Evolutionary conservation across 2,797 vertebrate species (phyloP).

Genomic region (Neosilurus mollespiculum): DNA sequence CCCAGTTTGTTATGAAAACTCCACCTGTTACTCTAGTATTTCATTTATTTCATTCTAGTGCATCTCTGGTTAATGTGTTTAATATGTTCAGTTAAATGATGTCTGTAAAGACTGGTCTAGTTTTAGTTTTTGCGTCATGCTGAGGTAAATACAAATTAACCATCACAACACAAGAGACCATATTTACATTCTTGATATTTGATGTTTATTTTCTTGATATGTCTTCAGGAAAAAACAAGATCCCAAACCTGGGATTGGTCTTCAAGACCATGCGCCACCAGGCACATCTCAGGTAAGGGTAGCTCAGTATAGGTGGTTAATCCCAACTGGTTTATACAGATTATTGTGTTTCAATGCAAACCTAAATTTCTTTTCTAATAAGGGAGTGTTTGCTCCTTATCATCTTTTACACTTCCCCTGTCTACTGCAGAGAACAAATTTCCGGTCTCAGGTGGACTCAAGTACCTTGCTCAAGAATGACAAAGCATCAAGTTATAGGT

Average conservation of each 20-base stretch:
- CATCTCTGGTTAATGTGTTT: background rate
- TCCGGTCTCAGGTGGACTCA: slow-evolving; percentile 13
- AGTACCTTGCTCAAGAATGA: slow-evolving; percentile 16
- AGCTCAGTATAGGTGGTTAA: background rate
- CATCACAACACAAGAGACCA: background rate
- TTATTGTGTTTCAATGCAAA: background rate
- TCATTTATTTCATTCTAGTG: background rate
- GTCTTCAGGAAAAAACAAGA: slow-evolving; percentile 8
- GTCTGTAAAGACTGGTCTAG: background rate
- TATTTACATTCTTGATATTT: too few relatives aligned
- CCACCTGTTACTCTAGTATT: slow-evolving; percentile 5
- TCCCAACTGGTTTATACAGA: background rate
- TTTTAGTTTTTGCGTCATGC: background rate
- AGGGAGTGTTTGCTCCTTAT: background rate
- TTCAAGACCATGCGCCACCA: background rate
- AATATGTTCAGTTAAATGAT: background rate
- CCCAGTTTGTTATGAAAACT: slow-evolving; percentile 25
- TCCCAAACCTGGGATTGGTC: background rate
- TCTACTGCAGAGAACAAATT: slow-evolving; percentile 33
- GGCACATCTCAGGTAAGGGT: slow-evolving; percentile 23
- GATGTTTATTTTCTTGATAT: background rate
- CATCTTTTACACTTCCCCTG: background rate
- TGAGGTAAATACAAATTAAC: background rate
- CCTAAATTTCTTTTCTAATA: background rate
- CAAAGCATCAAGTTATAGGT: slow-evolving; percentile 34